Evolutionary conservation across 2,113 vertebrate genomes (phyloP).

Genomic region (Podarcis raffonei): DNA sequence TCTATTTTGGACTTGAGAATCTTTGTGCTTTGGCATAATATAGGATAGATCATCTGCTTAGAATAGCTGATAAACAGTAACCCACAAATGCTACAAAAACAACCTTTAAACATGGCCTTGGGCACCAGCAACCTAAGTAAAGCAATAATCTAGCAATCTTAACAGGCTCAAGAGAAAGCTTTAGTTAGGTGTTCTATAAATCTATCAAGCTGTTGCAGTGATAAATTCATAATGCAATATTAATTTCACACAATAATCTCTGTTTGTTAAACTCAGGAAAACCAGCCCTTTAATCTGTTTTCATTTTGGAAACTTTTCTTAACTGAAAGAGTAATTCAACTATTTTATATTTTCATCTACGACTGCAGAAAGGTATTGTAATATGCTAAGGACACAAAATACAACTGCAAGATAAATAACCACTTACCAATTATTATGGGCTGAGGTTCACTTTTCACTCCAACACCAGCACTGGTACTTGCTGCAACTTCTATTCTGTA

Average conservation of each 20-base stretch:
- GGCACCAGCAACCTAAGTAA: not conserved
- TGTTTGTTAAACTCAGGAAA: slow-evolving; percentile 3
- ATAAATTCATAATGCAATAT: slow-evolving; percentile 30
- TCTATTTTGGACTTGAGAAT: slow-evolving; percentile 16
- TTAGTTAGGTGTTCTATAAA: not conserved
- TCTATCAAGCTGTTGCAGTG: not conserved
- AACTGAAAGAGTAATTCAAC: slow-evolving; percentile 21
- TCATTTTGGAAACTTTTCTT: not conserved
- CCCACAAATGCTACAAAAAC: slow-evolving; percentile 29
- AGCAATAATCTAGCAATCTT: slow-evolving; percentile 19
- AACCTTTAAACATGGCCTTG: slow-evolving; percentile 30
- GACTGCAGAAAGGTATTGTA: slow-evolving; percentile 26
- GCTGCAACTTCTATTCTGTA: slow-evolving; percentile 96
- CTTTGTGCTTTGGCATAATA: slow-evolving; percentile 20
- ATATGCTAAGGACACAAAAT: slow-evolving; percentile 15
- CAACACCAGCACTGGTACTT: slow-evolving; percentile 93
- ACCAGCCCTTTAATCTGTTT: not conserved
- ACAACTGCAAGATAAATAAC: slow-evolving; percentile 7
- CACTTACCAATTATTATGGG: slow-evolving; percentile 92
- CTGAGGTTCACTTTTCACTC: slow-evolving; percentile 94
- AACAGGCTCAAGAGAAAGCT: slow-evolving; percentile 26
- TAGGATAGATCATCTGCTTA: not conserved
- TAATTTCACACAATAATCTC: slow-evolving; percentile 30
- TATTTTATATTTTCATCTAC: slow-evolving; percentile 29
- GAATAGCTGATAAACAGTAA: slow-evolving; percentile 32